These are phyloP conservation scores for Drosophila orosa DNA, from an alignment of 1,140 invertebrate species.

Conservation along the genomic window DNA sequence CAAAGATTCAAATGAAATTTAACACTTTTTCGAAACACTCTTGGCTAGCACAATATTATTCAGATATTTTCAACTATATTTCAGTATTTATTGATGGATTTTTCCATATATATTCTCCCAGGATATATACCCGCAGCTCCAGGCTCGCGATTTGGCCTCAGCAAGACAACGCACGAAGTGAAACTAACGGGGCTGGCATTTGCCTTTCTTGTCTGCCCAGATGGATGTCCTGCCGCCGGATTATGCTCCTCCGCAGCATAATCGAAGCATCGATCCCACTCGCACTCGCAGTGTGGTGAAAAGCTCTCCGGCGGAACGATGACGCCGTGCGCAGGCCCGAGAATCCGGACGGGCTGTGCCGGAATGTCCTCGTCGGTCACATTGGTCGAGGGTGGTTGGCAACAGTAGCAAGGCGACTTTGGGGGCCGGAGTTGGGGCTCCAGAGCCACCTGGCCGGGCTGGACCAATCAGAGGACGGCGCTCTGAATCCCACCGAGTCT, in stretches of 20 bases:
- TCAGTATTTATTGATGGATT: constrained; percentile 22
- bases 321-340: constrained; percentile 56
- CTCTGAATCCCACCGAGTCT: not conserved
- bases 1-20: not conserved
- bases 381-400: constrained; percentile 77
- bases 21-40: constrained; percentile 7
- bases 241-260: constrained; percentile 72
- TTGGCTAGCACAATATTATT: constrained; percentile 31
- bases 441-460: constrained; percentile 49
- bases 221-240: constrained; percentile 67
- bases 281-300: constrained; percentile 71
- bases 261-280: constrained; percentile 44
- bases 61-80: constrained; percentile 22
- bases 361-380: constrained; percentile 55
- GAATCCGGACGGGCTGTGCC: constrained; percentile 42
- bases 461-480: constrained; percentile 58
- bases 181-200: constrained; percentile 77
- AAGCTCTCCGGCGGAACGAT: constrained; percentile 36
- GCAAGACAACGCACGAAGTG: constrained; percentile 84
- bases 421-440: constrained; percentile 20
- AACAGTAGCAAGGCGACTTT: constrained; percentile 59
- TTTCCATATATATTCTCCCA: constrained; percentile 21
- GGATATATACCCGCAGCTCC: constrained; percentile 59
- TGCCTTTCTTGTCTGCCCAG: constrained; percentile 79
- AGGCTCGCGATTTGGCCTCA: constrained; percentile 77